Evolutionary conservation across 2,113 vertebrate species (phyloP).

Genomic region (Galemys pyrenaicus): DNA sequence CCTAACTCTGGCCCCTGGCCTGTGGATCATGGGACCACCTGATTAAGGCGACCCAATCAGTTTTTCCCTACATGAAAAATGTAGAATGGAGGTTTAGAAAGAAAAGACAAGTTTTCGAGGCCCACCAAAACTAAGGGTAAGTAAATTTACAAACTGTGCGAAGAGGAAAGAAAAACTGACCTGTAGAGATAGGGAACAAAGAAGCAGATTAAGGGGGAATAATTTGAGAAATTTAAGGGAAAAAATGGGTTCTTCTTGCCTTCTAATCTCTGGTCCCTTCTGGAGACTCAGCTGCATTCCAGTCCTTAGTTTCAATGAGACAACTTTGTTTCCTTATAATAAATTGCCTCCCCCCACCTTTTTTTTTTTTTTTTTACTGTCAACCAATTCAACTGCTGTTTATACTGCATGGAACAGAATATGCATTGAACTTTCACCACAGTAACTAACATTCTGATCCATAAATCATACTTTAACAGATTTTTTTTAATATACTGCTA

Average conservation of each 20-base stretch:
- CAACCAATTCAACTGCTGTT: too few species aligned
- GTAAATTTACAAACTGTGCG: background rate
- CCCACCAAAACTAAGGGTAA: background rate
- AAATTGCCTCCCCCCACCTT: background rate
- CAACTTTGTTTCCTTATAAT: background rate
- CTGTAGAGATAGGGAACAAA: background rate
- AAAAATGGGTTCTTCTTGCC: background rate
- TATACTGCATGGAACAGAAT: too few species aligned
- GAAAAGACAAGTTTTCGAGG: background rate
- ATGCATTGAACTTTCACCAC: too few species aligned
- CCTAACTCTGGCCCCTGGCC: background rate
- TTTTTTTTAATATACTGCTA: too few species aligned
- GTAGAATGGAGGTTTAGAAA: conserved; percentile 27
- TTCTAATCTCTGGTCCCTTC: background rate
- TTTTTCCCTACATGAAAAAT: conserved; percentile 8
- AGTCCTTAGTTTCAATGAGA: conserved; percentile 18
- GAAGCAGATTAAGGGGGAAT: background rate
- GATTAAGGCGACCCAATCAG: background rate
- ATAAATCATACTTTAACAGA: too few species aligned
- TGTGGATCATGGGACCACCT: background rate
- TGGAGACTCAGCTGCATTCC: background rate
- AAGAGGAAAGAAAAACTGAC: background rate
- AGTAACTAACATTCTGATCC: too few species aligned
- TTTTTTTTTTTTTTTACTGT: too few species aligned
- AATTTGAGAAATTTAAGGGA: background rate